A percentile compares a stretch with the other conserved stretches of the same genome.
Conservation (phyloP, 64 coral and sea anemone species). For the Actinia tenebrosa region DNA sequence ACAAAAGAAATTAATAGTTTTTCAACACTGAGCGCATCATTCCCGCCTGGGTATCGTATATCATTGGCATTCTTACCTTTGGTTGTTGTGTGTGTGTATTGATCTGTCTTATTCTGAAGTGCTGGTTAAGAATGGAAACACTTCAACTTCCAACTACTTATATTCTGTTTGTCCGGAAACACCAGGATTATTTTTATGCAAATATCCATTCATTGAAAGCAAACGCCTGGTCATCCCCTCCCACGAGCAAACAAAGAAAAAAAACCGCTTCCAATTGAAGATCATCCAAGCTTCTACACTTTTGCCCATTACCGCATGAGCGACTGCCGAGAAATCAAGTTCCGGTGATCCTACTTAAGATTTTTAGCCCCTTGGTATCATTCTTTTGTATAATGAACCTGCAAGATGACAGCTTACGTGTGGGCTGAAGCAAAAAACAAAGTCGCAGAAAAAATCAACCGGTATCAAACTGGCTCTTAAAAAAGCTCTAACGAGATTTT, state of each 20-base stretch:
- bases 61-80: not conserved
- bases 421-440: not conserved
- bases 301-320: not conserved
- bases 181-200: not conserved
- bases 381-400: slow-evolving; percentile 2
- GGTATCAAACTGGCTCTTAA: not conserved
- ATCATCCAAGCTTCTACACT: not conserved
- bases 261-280: not conserved
- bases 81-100: not conserved
- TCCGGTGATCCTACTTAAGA: not conserved
- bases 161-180: slow-evolving; percentile 12
- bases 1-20: not conserved
- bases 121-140: not conserved
- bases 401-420: not conserved
- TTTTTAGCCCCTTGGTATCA: not conserved
- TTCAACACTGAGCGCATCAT: not conserved
- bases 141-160: slow-evolving; percentile 3
- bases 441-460: not conserved
- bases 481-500: not conserved
- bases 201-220: not conserved
- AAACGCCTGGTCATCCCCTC: not conserved
- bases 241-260: not conserved
- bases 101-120: not conserved
- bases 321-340: not conserved
- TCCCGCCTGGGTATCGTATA: not conserved